Evolutionary conservation across 1,140 invertebrate species (phyloP).

Genomic region (Epicauta chinensis): DNA sequence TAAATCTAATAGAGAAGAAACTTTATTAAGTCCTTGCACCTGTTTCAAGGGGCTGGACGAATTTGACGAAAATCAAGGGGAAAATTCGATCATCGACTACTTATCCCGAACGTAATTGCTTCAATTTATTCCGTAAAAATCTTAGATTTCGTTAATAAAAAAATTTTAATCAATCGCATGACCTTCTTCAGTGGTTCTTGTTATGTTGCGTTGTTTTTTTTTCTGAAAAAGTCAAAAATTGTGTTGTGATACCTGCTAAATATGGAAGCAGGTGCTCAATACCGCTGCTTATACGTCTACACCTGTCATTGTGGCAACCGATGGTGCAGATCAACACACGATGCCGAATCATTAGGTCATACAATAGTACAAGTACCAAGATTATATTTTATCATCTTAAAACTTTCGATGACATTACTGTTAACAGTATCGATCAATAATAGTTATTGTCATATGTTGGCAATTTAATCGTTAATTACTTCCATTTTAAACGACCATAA

Average conservation of each 20-base stretch:
- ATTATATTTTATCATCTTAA: constrained; percentile 9
- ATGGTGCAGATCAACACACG: constrained; percentile 19
- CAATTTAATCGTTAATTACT: too few species aligned
- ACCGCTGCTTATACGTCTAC: constrained; percentile 17
- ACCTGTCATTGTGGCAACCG: constrained; percentile 18
- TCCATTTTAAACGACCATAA: too few species aligned
- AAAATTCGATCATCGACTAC: too few species aligned
- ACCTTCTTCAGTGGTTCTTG: too few species aligned
- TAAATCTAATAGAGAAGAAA: constrained; percentile 12
- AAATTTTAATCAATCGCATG: too few species aligned
- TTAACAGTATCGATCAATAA: too few species aligned
- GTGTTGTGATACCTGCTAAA: constrained; percentile 18
- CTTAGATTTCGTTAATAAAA: too few species aligned
- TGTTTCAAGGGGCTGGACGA: constrained; percentile 1
- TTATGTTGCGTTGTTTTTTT: too few species aligned
- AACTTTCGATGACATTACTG: constrained; percentile 1
- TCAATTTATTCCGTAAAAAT: too few species aligned
- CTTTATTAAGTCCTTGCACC: constrained; percentile 6
- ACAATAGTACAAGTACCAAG: constrained; percentile 9
- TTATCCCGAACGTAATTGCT: too few species aligned
- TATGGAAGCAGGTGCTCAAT: constrained; percentile 19
- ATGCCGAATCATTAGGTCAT: constrained; percentile 16
- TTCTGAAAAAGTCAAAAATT: constrained; percentile 1
- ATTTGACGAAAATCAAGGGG: too few species aligned
- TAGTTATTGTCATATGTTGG: too few species aligned